Evolutionary conservation across 2,113 vertebrate species (phyloP).

Genomic region (Thalassoma bifasciatum): DNA sequence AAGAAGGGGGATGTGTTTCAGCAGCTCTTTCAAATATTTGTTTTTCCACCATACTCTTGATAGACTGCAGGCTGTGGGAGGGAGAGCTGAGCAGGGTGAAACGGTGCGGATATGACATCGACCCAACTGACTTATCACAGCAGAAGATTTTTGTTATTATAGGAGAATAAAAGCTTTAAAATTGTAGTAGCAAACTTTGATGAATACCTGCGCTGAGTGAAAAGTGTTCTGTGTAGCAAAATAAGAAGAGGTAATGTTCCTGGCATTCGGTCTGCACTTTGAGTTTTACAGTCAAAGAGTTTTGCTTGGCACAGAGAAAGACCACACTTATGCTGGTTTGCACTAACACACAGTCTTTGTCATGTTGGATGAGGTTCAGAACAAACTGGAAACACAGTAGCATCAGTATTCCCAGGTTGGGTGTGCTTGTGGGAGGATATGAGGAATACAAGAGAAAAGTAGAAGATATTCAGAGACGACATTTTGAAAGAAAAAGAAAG

Average conservation of each 20-base stretch:
- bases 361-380: conserved; percentile 81
- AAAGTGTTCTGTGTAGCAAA: conserved; percentile 70
- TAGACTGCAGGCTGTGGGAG: conserved; percentile 76
- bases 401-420: conserved; percentile 75
- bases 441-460: conserved; percentile 54
- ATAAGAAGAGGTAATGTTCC: conserved; percentile 82
- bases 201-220: conserved; percentile 69
- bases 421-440: conserved; percentile 38
- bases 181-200: conserved; percentile 49
- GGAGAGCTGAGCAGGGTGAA: conserved; percentile 54
- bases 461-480: conserved; percentile 32
- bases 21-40: conserved; percentile 85
- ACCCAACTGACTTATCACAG: conserved; percentile 38
- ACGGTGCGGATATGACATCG: conserved; percentile 56
- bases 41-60: conserved; percentile 78
- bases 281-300: conserved; percentile 82
- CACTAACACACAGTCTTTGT: conserved; percentile 82
- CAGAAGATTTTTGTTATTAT: background rate
- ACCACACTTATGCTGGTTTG: conserved; percentile 82
- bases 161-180: conserved; percentile 10
- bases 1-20: conserved; percentile 83
- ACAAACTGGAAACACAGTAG: conserved; percentile 82
- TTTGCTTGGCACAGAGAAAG: conserved; percentile 77
- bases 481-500: conserved; percentile 19
- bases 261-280: conserved; percentile 74